These are phyloP conservation scores for Drosophila teissieri DNA, from an alignment of 1,140 invertebrate genomes.

Conservation along the genomic window DNA sequence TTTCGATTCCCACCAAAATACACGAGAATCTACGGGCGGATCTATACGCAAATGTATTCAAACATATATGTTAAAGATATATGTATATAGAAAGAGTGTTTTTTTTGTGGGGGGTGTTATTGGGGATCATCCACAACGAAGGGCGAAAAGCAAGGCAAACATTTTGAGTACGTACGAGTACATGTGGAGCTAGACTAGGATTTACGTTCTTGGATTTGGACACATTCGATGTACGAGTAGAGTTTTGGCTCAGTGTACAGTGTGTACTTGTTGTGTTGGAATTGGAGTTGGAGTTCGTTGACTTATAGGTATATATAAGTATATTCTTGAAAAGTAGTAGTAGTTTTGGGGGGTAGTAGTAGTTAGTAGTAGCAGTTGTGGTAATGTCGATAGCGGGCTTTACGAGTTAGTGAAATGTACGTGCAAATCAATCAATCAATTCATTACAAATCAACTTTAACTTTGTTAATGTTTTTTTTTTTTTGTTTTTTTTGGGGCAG, in stretches of 20 bases:
- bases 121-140: conserved; percentile 24
- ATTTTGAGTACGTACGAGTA: conserved; percentile 1
- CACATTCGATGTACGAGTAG: conserved; percentile 29
- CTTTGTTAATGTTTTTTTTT: neutral
- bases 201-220: conserved; percentile 11
- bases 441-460: conserved; percentile 24
- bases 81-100: conserved; percentile 9
- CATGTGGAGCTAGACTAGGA: conserved; percentile 16
- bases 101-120: conserved; percentile 1
- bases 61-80: conserved; percentile 3
- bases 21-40: conserved; percentile 2
- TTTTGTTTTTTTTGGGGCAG: too few species aligned
- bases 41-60: conserved; percentile 20
- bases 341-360: conserved; percentile 10
- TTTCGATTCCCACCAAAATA: conserved; percentile 2
- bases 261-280: conserved; percentile 32
- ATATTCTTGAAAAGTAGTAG: conserved; percentile 5
- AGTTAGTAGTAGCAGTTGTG: conserved; percentile 5
- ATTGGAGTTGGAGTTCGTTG: conserved; percentile 1
- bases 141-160: conserved; percentile 36
- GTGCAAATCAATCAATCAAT: conserved; percentile 60
- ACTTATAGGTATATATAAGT: neutral
- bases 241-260: conserved; percentile 42
- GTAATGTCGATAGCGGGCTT: conserved; percentile 42
- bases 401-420: conserved; percentile 66